phyloP scores from a whole-genome alignment of 2,797 vertebrate species.

The Paguma larvata region DNA sequence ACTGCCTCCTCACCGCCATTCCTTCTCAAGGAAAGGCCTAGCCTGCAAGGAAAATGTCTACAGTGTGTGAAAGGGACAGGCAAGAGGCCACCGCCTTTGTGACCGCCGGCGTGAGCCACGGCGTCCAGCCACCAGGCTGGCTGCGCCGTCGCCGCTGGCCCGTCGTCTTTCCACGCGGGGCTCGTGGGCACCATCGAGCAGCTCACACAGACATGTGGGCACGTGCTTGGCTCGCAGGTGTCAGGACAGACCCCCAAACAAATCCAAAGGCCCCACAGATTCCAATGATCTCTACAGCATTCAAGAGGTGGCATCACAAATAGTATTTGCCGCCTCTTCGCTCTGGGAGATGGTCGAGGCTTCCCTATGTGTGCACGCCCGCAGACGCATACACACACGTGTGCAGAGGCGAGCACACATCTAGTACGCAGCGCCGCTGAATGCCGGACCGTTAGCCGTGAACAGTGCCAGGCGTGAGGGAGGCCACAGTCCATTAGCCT shows the following conservation, averaged over 20 bases:
- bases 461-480: neutral
- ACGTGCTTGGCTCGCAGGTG: neutral
- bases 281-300: neutral
- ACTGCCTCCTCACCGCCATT: neutral
- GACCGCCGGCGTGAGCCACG: rapidly evolving
- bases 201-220: neutral
- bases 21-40: slow-evolving; percentile 17
- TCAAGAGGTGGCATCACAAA: neutral
- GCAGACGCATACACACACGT: rapidly evolving
- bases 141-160: neutral
- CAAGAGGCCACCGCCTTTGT: neutral
- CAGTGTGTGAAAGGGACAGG: neutral
- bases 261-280: neutral
- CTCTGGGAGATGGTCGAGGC: neutral
- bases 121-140: too few species aligned
- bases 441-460: neutral
- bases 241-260: neutral
- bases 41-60: neutral
- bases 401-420: neutral
- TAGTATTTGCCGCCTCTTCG: neutral
- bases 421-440: neutral
- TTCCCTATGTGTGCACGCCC: rapidly evolving
- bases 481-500: slow-evolving; percentile 7
- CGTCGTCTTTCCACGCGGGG: rapidly evolving
- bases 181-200: neutral